phyloP scores from a whole-genome alignment of 2,888 invertebrate genomes.

The Pachymerium ferrugineum region DNA sequence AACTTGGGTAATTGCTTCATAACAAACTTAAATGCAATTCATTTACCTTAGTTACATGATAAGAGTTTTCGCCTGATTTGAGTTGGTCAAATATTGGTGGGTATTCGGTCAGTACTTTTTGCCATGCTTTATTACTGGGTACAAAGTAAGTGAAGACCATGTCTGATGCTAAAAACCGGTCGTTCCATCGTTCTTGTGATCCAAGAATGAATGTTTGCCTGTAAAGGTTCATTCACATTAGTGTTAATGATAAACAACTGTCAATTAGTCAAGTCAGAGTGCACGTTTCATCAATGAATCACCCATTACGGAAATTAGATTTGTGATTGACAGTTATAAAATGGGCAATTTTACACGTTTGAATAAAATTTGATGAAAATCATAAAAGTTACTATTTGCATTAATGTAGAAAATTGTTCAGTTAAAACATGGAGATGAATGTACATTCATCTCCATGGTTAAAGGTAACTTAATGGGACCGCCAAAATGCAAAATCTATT shows the following conservation, averaged over 20 bases:
- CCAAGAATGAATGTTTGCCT: conserved; percentile 75
- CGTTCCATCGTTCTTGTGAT: conserved; percentile 67
- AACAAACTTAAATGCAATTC: too few species aligned
- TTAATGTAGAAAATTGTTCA: neutral
- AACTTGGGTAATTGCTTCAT: too few species aligned
- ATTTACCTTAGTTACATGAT: conserved; percentile 60
- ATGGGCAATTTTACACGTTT: too few species aligned
- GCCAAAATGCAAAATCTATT: neutral
- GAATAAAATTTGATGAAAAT: too few species aligned
- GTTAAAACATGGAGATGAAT: too few species aligned
- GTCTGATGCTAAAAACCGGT: conserved; percentile 65
- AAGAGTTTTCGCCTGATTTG: conserved; percentile 71
- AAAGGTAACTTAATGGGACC: too few species aligned
- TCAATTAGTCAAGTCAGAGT: neutral
- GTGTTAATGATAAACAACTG: neutral
- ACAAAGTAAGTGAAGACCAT: conserved; percentile 86
- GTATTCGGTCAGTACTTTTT: conserved; percentile 63
- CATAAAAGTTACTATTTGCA: too few species aligned
- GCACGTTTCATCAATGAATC: too few species aligned
- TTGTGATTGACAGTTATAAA: too few species aligned
- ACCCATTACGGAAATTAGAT: too few species aligned
- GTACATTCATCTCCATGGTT: too few species aligned
- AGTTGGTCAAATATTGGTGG: conserved; percentile 79
- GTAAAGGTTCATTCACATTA: conserved; percentile 43
- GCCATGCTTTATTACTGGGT: conserved; percentile 85